Evolutionary conservation across 1,140 invertebrate genomes (phyloP), one percentile per base, ranked within the genome.

Genomic region (Drosophila littoralis): DNA sequence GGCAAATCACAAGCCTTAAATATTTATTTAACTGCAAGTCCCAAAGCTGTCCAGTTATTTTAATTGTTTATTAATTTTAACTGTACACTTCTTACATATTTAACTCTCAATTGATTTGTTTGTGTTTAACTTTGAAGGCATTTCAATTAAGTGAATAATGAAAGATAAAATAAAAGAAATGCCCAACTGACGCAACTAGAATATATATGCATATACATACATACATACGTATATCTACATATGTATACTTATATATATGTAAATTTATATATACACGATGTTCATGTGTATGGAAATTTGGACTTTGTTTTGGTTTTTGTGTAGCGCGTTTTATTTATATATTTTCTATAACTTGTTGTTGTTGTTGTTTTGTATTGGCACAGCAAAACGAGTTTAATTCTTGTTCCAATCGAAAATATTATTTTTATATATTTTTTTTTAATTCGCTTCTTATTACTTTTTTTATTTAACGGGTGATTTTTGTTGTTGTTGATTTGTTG

Each of bases 291-390:
- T 61, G 6, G 22, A 35, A 55, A 57, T 59, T 63, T 32, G 46
- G 43, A 36, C 22, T 66, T 69, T 69, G 55, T 57, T 72, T 60
- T 65, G 60, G 36, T n/a, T 70, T 43, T 59, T 61, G 58, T 69
- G 43, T 71, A 46, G 42, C 77, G 58, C 74, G 51, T 75, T 85
- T 72, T 46, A 77, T 84, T 77, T 85, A 46, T 71, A 50, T 57
- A 68, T 60, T 69, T 81, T 66, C 22, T 69, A 55, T 46, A 42
- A 33, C 36, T 36, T 51, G 13, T 35, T 22, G 36, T 40, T 75
- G n/a, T 48, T 74, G 42, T 69, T 42, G 43, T 64, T 70, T 61
- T 73, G 45, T 76, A 48, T 75, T 71, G 36, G 45, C 46, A 50
- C 64, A 55, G 46, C 71, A 28, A 73, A 79, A 77, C 66, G 60